Percentiles rank a stretch among this genome's conserved stretches.
Evolutionary conservation across 2,888 invertebrate genomes (phyloP).

Genomic region (Eristalis tenax): DNA sequence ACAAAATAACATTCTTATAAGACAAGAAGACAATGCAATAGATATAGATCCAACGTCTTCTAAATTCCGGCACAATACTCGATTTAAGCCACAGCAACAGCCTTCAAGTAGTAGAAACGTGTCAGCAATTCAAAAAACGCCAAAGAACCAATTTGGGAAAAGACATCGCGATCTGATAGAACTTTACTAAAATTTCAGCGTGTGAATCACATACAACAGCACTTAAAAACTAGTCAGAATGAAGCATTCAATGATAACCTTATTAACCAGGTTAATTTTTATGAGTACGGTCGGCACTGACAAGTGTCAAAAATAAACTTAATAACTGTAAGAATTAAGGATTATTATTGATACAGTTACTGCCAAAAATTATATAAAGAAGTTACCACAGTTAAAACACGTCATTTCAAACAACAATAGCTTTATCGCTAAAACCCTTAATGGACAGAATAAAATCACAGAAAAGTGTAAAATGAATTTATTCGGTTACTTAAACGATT

Average conservation of each 20-base stretch:
- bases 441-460: too few species aligned
- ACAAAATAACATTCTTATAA: background rate
- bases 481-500: too few species aligned
- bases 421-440: too few species aligned
- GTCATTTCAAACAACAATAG: too few species aligned
- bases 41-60: background rate
- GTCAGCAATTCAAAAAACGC: background rate
- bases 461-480: too few species aligned
- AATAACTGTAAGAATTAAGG: background rate
- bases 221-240: background rate
- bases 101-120: too few species aligned
- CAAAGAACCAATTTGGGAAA: background rate
- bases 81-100: too few species aligned
- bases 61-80: background rate
- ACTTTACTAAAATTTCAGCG: too few species aligned
- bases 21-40: background rate
- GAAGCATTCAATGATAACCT: too few species aligned
- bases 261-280: too few species aligned
- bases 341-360: background rate
- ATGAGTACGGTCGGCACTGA: background rate
- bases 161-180: background rate
- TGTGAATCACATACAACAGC: background rate
- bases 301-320: background rate
- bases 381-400: background rate
- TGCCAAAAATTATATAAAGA: background rate